Conservation (phyloP, 1,140 invertebrate species). For the Eupristina koningsbergeri region DNA sequence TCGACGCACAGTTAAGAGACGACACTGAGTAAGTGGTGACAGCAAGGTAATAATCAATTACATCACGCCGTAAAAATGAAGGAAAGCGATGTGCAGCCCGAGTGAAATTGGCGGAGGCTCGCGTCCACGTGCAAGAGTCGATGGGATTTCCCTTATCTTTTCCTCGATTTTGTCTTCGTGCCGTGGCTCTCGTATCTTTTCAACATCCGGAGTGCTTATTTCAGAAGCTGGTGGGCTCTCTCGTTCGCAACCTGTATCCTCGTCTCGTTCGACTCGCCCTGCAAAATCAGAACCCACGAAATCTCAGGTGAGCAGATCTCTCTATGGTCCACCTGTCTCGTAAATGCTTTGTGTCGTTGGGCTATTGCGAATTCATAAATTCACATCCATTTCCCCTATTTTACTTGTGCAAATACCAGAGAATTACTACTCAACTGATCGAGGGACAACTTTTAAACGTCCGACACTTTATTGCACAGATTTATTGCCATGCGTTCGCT, state of each 20-base stretch:
- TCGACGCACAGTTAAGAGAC: background rate
- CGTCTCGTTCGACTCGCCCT: constrained; percentile 87
- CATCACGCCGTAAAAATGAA: constrained; percentile 11
- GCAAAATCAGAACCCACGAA: constrained; percentile 61
- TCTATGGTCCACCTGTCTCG: background rate
- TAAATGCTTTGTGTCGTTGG: constrained; percentile 12
- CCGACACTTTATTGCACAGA: background rate
- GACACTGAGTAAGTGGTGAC: background rate
- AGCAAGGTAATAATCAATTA: background rate
- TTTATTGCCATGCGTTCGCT: background rate
- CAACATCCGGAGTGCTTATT: constrained; percentile 65
- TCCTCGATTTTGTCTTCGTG: background rate
- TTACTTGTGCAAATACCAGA: background rate
- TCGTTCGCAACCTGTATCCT: constrained; percentile 87
- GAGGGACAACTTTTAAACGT: background rate
- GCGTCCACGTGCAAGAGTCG: constrained; percentile 54
- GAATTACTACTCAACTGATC: background rate
- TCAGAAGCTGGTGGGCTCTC: constrained; percentile 85
- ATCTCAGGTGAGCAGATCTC: background rate
- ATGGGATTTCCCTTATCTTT: background rate
- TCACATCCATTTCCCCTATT: background rate
- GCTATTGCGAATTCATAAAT: too few relatives aligned
- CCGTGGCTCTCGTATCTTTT: background rate
- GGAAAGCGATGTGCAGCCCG: background rate
- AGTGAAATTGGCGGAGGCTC: constrained; percentile 60